Base-by-base conservation (phyloP, 2,113 vertebrate species). In the Trogon surrucura region DNA sequence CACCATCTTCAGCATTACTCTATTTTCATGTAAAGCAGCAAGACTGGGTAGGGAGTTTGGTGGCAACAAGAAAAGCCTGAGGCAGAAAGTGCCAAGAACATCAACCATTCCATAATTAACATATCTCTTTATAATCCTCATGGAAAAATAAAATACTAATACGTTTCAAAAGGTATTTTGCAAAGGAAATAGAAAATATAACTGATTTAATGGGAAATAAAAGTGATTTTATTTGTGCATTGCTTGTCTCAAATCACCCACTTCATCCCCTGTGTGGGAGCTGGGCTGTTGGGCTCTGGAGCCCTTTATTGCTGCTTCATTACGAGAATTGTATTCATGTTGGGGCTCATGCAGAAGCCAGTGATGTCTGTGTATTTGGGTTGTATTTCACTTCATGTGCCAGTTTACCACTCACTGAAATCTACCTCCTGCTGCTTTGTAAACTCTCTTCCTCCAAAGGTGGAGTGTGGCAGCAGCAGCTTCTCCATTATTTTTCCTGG, bases 131-230 rank as follows among this genome's bases (percentile, higher is more conserved):
- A 50, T 44, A 89, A 93, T 64, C 44, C 64, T 70, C 20, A 75
- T 0, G 0, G 48, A 72, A 71, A 83, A 89, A 86, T 48, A 47
- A 85, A 85, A 57, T n/a, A 73, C 22, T 54, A 66, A 27, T 51
- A n/a, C 47, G 44, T 80, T 88, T 51, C 47, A 38, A 74, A 83
- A 90, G 9, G 16, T 48, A 50, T 77, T 92, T 90, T 91, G 19
- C 85, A 47, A 69, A 79, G 82, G 27, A 72, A 85, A 67, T 2
- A 62, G 48, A 72, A 85, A 85, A 32, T 17, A 67, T 30, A 57
- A 10, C 26, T 81, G 60, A 88, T 93, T 81, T 97, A 91, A 89
- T 66, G 95, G 95, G 80, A 98, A 97, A 91, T 69, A 82, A 95
- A 95, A 86, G 44, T 80, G 27, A 51, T 88, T 96, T 97, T 93